Conservation (phyloP, 2,888 invertebrate genomes). For the Chaetogeoica ovagalla region DNA sequence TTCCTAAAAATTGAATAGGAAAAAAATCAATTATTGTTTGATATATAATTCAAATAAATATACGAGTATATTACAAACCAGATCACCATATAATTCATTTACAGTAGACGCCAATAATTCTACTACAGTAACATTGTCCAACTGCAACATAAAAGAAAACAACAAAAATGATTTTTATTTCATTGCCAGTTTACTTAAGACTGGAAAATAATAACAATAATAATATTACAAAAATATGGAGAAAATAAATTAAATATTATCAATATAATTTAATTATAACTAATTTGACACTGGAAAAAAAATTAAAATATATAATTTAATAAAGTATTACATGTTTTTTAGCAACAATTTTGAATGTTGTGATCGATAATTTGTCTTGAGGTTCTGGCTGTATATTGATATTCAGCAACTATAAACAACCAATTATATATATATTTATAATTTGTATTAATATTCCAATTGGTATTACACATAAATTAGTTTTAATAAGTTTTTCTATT, state of each 20-base stretch:
- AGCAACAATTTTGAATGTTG: conserved; percentile 8
- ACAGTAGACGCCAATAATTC: conserved; percentile 8
- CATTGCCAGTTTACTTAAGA: too few relatives aligned
- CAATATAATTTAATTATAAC: background rate
- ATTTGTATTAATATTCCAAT: too few relatives aligned
- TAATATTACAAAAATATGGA: background rate
- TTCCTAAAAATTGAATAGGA: background rate
- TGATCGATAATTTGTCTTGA: conserved; percentile 22
- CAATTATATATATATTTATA: background rate
- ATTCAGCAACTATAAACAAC: conserved; percentile 36
- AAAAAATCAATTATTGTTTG: background rate
- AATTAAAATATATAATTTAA: background rate
- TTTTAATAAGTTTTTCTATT: too few relatives aligned
- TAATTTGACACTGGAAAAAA: background rate
- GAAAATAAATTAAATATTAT: background rate
- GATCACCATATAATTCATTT: conserved; percentile 34
- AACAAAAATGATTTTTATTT: too few relatives aligned
- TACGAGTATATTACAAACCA: conserved; percentile 19
- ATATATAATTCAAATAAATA: background rate
- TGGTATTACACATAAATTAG: too few relatives aligned
- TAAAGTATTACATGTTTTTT: conserved; percentile 35
- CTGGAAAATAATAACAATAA: background rate
- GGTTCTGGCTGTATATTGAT: conserved; percentile 37
- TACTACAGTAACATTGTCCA: conserved; percentile 22
- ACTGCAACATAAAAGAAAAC: conserved; percentile 2